Percentiles rank a stretch among this genome's conserved stretches.
Conservation (phyloP, 92 coral and sea anemone species). For the Siderastrea siderea region DNA sequence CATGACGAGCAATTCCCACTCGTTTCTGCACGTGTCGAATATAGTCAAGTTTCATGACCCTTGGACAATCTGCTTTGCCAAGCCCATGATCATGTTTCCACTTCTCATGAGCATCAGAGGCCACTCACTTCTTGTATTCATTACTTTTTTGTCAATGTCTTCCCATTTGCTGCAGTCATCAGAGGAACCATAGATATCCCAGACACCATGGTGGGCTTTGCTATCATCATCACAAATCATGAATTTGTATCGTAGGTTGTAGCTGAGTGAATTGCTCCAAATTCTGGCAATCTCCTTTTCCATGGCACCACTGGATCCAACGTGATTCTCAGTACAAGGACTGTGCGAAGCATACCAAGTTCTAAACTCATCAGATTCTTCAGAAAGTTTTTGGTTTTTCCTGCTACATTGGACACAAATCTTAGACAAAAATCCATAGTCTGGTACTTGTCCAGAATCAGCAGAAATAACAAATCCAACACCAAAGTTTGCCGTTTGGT, state of each 20-base stretch:
- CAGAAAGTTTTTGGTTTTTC: too few species aligned
- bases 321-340: constrained; percentile 48
- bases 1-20: constrained; percentile 47
- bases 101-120: constrained; percentile 14
- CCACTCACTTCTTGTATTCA: constrained; percentile 8
- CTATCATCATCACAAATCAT: constrained; percentile 66
- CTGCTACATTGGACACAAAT: too few species aligned
- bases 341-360: background rate
- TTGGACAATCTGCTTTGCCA: constrained; percentile 41
- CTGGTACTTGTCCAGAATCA: too few species aligned
- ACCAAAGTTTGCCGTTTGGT: too few species aligned
- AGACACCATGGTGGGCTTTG: constrained; percentile 40
- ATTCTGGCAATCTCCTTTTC: constrained; percentile 39
- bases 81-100: constrained; percentile 42
- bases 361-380: too few species aligned
- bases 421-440: too few species aligned
- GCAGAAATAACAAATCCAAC: too few species aligned
- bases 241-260: constrained; percentile 47
- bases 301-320: constrained; percentile 60
- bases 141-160: background rate
- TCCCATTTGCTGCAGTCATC: constrained; percentile 56
- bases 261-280: too few species aligned
- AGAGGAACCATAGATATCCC: constrained; percentile 56
- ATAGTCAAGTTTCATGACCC: constrained; percentile 65
- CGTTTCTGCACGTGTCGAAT: constrained; percentile 68